phyloP scores from a whole-genome alignment of 2,888 invertebrate species.

The Amblyteles armatorius region DNA sequence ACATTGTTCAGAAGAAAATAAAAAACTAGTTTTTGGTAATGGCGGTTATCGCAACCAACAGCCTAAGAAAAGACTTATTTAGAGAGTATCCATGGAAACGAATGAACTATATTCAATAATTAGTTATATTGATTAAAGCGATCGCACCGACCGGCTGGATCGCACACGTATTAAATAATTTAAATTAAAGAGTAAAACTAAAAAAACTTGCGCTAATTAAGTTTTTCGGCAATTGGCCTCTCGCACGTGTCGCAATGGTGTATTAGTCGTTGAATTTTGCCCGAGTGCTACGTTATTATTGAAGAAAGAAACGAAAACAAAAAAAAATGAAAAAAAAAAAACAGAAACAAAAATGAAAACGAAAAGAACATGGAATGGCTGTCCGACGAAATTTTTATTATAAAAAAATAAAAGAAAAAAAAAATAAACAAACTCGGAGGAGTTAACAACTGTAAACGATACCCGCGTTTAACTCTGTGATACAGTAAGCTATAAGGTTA shows the following conservation, averaged over 20 bases:
- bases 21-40: conserved; percentile 14
- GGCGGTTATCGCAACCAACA: conserved; percentile 65
- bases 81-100: conserved; percentile 49
- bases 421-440: background rate
- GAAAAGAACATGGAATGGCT: conserved; percentile 4
- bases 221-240: conserved; percentile 33
- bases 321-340: conserved; percentile 17
- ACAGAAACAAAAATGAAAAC: conserved; percentile 11
- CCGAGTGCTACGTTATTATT: conserved; percentile 47
- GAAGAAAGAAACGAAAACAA: background rate
- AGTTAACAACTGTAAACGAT: conserved; percentile 72
- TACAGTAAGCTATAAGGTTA: conserved; percentile 83
- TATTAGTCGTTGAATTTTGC: conserved; percentile 53
- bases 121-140: background rate
- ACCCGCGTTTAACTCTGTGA: conserved; percentile 84
- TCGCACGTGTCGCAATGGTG: conserved; percentile 38
- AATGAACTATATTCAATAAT: conserved; percentile 50
- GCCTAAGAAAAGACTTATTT: conserved; percentile 77
- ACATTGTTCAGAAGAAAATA: background rate
- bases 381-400: conserved; percentile 26
- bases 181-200: too few species aligned
- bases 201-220: background rate
- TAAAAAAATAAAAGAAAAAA: background rate
- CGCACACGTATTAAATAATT: too few species aligned
- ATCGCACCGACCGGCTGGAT: too few species aligned